Conservation (phyloP, 2,113 vertebrate species). For the Misgurnus mizolepis region DNA sequence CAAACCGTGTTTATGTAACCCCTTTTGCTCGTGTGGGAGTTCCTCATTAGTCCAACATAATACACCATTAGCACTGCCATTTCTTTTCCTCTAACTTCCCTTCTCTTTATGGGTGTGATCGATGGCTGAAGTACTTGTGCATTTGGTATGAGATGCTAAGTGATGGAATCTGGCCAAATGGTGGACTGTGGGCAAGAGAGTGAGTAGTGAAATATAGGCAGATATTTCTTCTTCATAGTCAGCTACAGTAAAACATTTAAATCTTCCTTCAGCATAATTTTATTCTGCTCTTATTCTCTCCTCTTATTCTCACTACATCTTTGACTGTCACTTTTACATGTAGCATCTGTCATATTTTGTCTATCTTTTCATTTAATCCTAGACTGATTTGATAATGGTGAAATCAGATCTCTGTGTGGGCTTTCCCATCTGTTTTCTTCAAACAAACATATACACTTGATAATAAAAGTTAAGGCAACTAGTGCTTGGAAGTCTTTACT, state of each 20-base stretch:
- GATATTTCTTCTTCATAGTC: slow-evolving; percentile 33
- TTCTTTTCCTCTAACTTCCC: slow-evolving; percentile 13
- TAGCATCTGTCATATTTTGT: slow-evolving; percentile 1
- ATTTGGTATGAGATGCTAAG: background rate
- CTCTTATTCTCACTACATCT: slow-evolving; percentile 59
- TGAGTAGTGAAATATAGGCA: slow-evolving; percentile 2
- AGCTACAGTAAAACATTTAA: slow-evolving; percentile 29
- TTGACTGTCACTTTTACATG: slow-evolving; percentile 43
- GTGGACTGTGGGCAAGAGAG: background rate
- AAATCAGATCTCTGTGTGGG: too few species aligned
- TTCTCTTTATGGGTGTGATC: slow-evolving; percentile 18
- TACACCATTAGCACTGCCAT: slow-evolving; percentile 27
- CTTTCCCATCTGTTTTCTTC: too few species aligned
- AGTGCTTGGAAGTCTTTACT: too few species aligned
- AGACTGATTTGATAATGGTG: background rate
- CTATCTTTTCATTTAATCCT: background rate
- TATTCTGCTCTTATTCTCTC: slow-evolving; percentile 48
- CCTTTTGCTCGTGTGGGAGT: slow-evolving; percentile 24
- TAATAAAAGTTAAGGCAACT: too few species aligned
- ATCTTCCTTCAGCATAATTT: slow-evolving; percentile 24
- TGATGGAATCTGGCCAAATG: slow-evolving; percentile 20
- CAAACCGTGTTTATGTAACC: slow-evolving; percentile 36
- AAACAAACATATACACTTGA: too few species aligned
- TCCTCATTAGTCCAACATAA: slow-evolving; percentile 34
- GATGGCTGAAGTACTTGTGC: background rate